Conservation (phyloP, 30 jellyfish, hydroid and myxozoan species). For the Hydractinia echinata region DNA sequence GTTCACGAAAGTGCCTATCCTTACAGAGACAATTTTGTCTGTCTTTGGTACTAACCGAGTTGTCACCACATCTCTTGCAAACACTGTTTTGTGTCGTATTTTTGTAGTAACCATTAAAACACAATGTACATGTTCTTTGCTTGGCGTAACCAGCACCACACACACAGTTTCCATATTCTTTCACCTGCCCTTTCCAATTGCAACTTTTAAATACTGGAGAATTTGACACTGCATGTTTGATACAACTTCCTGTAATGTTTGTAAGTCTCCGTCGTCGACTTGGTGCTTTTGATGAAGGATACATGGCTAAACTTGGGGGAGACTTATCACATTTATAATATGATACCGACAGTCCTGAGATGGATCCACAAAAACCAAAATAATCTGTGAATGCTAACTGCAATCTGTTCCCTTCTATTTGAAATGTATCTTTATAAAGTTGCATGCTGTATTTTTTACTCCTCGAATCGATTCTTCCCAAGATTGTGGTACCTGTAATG, state of each 20-base stretch:
- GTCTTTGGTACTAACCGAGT: constrained; percentile 7
- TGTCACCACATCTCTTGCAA: constrained; percentile 15
- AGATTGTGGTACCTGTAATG: too few relatives aligned
- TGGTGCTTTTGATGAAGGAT: background rate
- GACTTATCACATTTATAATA: constrained; percentile 10
- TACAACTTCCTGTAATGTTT: constrained; percentile 11
- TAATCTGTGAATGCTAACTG: too few relatives aligned
- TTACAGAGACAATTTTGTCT: constrained; percentile 4
- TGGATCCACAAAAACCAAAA: constrained; percentile 11
- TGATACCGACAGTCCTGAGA: background rate
- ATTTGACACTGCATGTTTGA: background rate
- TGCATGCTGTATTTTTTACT: background rate
- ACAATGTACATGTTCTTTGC: background rate
- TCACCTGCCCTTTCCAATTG: background rate
- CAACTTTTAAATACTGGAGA: background rate
- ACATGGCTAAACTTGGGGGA: background rate
- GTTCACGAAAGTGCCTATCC: constrained; percentile 1
- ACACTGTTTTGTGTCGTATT: background rate
- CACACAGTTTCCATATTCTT: constrained; percentile 23
- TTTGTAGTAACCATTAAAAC: background rate
- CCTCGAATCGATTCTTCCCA: too few relatives aligned
- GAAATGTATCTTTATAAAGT: background rate
- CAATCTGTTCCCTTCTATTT: background rate
- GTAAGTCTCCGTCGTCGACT: background rate
- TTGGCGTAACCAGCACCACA: constrained; percentile 14